Percentiles rank a stretch among this genome's conserved stretches.
phyloP scores from a whole-genome alignment of 2,113 vertebrate species.

The Alces alces region DNA sequence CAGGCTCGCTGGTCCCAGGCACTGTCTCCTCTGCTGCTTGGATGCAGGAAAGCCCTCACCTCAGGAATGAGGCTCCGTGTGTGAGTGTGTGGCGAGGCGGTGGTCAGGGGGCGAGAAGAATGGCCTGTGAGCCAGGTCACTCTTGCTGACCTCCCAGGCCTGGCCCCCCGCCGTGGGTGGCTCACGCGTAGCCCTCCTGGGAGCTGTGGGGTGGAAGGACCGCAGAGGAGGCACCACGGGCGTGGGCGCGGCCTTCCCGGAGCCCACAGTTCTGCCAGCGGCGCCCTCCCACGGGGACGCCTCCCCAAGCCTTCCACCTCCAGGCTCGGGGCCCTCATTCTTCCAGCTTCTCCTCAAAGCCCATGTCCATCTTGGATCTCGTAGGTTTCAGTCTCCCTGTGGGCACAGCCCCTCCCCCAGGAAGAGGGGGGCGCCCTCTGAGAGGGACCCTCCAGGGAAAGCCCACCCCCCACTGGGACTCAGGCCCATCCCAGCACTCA shows the following conservation, averaged over 20 bases:
- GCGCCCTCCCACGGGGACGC: neutral
- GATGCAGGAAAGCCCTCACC: neutral
- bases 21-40: neutral
- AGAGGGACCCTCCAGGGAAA: neutral
- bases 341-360: neutral
- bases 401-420: neutral
- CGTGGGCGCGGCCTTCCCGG: slow-evolving; percentile 9
- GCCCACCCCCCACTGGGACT: accelerated
- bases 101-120: neutral
- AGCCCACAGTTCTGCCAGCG: neutral
- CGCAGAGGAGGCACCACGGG: slow-evolving; percentile 30
- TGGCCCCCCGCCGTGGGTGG: neutral
- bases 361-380: neutral
- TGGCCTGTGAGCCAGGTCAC: neutral
- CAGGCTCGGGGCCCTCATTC: neutral
- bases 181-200: neutral
- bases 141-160: neutral
- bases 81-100: too few species aligned
- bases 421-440: neutral
- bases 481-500: slow-evolving; percentile 79
- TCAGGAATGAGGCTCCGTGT: accelerated
- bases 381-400: neutral
- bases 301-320: neutral
- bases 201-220: neutral
- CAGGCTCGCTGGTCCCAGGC: neutral